These are phyloP conservation scores for Synanthedon vespiformis DNA, from an alignment of 2,888 invertebrate species.

Conservation along the genomic window DNA sequence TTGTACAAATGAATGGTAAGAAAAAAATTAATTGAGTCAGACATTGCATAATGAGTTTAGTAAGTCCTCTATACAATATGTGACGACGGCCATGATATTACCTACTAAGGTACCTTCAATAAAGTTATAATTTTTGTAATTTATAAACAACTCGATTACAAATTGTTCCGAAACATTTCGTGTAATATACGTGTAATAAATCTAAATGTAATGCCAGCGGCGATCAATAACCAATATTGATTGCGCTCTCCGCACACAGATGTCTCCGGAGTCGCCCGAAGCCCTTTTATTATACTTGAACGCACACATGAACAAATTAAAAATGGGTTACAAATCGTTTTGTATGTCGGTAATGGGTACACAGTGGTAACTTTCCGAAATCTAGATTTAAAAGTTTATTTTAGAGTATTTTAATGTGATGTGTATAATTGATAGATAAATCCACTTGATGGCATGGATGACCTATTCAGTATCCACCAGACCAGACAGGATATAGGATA, in stretches of 20 bases:
- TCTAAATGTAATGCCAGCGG: conserved; percentile 16
- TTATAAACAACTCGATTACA: background rate
- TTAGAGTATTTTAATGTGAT: background rate
- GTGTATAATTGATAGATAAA: no score
- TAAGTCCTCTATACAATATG: no score
- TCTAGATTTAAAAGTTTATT: background rate
- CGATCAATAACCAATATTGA: conserved; percentile 27
- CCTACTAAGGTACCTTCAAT: background rate
- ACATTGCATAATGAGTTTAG: no score
- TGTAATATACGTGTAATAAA: conserved; percentile 1
- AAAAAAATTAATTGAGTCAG: no score
- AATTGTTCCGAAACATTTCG: conserved; percentile 1
- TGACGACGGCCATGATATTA: no score
- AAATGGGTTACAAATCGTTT: background rate
- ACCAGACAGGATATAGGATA: no score
- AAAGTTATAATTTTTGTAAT: no score
- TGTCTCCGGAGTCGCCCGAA: conserved; percentile 16
- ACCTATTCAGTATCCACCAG: no score
- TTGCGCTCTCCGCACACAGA: conserved; percentile 22
- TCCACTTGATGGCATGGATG: no score
- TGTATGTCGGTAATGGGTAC: no score
- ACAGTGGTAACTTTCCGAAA: background rate
- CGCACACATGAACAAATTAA: background rate
- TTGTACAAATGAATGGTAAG: no score
- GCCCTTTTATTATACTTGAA: background rate